Evolutionary conservation across 2,797 vertebrate genomes (phyloP).

Genomic region (Aldrovandia affinis): DNA sequence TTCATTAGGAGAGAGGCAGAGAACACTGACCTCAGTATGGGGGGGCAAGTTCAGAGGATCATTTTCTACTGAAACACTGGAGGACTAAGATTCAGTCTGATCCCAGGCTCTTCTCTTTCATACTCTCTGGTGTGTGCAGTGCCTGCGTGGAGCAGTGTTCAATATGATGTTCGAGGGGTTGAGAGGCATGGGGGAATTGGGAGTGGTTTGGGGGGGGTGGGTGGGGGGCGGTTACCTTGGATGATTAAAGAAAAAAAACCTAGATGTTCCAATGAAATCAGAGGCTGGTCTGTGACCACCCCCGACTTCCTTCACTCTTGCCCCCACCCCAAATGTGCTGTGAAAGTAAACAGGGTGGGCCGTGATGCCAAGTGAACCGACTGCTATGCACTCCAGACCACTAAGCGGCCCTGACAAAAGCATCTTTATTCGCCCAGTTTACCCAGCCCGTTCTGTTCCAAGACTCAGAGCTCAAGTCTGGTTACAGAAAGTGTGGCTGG

Average conservation of each 20-base stretch:
- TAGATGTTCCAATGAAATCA: slow-evolving; percentile 57
- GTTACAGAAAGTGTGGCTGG: not conserved
- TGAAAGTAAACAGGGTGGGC: slow-evolving; percentile 43
- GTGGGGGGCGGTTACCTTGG: no score
- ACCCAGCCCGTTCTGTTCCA: not conserved
- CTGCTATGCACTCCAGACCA: slow-evolving; percentile 67
- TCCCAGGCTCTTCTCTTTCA: not conserved
- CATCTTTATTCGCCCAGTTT: slow-evolving; percentile 70
- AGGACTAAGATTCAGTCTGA: not conserved
- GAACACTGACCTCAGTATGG: not conserved
- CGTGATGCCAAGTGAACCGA: slow-evolving; percentile 66
- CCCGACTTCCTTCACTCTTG: not conserved
- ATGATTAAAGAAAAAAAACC: slow-evolving; percentile 34
- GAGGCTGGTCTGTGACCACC: not conserved
- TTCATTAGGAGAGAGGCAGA: not conserved
- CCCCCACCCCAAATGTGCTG: slow-evolving; percentile 53
- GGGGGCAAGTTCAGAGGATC: not conserved
- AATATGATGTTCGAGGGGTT: not conserved
- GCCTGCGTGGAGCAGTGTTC: not conserved
- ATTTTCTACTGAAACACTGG: not conserved
- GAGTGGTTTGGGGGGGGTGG: not conserved
- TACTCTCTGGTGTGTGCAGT: not conserved
- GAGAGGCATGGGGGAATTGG: not conserved
- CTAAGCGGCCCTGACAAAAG: slow-evolving; percentile 68
- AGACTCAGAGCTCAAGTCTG: not conserved